phyloP scores from a whole-genome alignment of 2,797 vertebrate genomes.

The Amblyraja radiata region DNA sequence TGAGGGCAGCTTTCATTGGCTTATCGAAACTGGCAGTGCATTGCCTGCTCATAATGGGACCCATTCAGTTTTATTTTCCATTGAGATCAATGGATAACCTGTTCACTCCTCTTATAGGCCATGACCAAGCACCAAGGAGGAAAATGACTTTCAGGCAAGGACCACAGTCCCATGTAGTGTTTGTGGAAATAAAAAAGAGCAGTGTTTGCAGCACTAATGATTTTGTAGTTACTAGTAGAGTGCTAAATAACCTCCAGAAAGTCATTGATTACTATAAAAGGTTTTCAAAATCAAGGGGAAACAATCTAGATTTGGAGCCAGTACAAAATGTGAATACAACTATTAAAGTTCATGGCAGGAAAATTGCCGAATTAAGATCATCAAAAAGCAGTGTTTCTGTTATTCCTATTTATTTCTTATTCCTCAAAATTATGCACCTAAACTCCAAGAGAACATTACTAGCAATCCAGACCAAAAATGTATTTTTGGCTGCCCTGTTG shows the following conservation, averaged over 20 bases:
- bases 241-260: neutral
- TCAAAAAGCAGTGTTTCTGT: neutral
- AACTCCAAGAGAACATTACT: neutral
- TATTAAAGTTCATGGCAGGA: neutral
- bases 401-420: neutral
- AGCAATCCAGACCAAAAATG: neutral
- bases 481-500: no score
- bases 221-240: neutral
- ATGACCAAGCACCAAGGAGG: neutral
- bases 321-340: neutral
- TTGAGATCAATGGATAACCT: neutral
- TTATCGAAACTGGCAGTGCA: neutral
- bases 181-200: neutral
- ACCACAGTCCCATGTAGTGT: no score
- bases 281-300: neutral
- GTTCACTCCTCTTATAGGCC: no score
- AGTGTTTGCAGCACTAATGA: neutral
- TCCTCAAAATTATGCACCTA: neutral
- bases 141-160: neutral
- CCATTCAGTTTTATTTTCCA: neutral
- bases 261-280: neutral
- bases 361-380: neutral
- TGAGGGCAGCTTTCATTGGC: neutral
- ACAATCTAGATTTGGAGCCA: neutral
- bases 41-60: neutral